phyloP scores from a whole-genome alignment of 1,140 invertebrate species.

The Drosophila kikkawai region DNA sequence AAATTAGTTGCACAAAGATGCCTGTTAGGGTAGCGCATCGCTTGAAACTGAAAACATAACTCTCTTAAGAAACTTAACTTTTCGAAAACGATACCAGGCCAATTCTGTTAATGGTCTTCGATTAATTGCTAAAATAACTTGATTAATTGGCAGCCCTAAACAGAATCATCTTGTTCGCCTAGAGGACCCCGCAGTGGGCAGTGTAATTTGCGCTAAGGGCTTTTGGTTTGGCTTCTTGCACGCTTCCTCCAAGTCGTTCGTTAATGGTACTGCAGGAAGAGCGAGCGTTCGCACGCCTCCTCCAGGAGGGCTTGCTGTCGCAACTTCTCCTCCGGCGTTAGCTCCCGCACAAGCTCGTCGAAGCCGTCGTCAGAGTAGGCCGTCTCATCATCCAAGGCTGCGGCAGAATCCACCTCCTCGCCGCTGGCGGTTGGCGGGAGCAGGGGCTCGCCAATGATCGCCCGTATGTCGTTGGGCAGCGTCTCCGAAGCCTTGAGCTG shows the following conservation, averaged over 20 bases:
- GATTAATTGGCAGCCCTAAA: constrained; percentile 1
- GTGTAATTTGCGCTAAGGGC: constrained; percentile 60
- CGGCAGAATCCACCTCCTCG: constrained; percentile 40
- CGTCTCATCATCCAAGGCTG: constrained; percentile 36
- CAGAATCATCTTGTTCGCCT: constrained; percentile 1
- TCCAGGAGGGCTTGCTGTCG: constrained; percentile 69
- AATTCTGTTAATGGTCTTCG: not conserved
- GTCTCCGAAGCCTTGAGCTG: constrained; percentile 91
- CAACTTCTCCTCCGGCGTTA: constrained; percentile 70
- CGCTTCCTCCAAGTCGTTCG: not conserved
- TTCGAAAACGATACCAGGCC: not conserved
- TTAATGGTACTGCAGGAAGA: constrained; percentile 67
- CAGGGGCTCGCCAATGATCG: constrained; percentile 88
- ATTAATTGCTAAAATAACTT: not conserved
- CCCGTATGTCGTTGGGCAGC: constrained; percentile 89
- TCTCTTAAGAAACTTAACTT: not conserved
- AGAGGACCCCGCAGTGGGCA: constrained; percentile 11
- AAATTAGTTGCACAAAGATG: constrained; percentile 5
- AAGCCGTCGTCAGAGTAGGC: constrained; percentile 77
- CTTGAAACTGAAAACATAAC: not conserved
- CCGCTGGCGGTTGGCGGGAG: constrained; percentile 61
- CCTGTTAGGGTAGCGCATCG: not conserved
- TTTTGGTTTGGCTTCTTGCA: constrained; percentile 47
- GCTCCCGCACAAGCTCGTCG: constrained; percentile 69
- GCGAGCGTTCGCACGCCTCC: constrained; percentile 78